These are phyloP conservation scores for Drosophila planitibia DNA, from an alignment of 2,888 invertebrate genomes.

Conservation along the genomic window DNA sequence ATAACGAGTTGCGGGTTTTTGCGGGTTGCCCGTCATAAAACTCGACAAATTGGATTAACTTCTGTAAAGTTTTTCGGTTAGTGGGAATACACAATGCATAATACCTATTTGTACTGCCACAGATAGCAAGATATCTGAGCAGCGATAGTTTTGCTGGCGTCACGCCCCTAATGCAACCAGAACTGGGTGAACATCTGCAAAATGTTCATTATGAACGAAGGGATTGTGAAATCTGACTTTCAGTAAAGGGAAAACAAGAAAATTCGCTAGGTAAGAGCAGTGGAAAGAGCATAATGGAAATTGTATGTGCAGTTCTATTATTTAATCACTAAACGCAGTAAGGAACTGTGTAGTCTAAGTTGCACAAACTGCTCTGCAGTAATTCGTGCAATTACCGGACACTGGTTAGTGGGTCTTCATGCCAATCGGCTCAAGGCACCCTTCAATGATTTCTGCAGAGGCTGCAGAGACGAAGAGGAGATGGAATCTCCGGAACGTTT, in stretches of 20 bases:
- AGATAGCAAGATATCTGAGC: conserved; percentile 4
- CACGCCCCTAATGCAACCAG: conserved; percentile 39
- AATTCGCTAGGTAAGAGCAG: background rate
- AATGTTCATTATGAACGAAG: conserved; percentile 25
- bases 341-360: no score
- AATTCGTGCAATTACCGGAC: no score
- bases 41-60: conserved; percentile 78
- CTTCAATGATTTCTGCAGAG: no score
- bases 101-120: conserved; percentile 16
- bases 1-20: conserved; percentile 76
- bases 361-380: no score
- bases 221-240: conserved; percentile 27
- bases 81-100: conserved; percentile 26
- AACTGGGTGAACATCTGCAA: conserved; percentile 46
- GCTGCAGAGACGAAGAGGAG: no score
- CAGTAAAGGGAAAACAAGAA: conserved; percentile 5
- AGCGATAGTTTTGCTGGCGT: conserved; percentile 44
- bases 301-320: background rate
- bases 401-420: no score
- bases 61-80: conserved; percentile 62
- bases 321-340: background rate
- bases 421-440: no score
- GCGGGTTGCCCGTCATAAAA: conserved; percentile 61
- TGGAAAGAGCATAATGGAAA: background rate
- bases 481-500: no score